Conservation (phyloP, 2,888 invertebrate genomes). For the Coelinius sp. region DNA sequence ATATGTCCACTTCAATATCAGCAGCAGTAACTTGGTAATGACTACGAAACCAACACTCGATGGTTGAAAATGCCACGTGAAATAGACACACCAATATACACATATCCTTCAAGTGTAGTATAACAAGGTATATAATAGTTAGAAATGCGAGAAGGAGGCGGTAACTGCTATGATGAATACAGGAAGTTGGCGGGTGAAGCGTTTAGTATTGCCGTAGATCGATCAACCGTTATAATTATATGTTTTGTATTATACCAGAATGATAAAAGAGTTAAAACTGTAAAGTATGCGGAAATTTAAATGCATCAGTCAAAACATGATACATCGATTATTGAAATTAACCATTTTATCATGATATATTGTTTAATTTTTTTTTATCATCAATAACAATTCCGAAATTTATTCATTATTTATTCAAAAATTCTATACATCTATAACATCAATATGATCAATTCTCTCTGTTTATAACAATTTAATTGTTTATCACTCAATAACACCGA, state of each 20-base stretch:
- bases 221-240: conserved; percentile 37
- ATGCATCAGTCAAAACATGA: not conserved
- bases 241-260: not conserved
- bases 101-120: conserved; percentile 3
- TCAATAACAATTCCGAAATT: too few relatives aligned
- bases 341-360: not conserved
- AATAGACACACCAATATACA: not conserved
- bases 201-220: conserved; percentile 36
- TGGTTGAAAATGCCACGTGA: too few relatives aligned
- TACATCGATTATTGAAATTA: not conserved
- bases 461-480: too few relatives aligned
- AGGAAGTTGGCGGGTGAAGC: conserved; percentile 37
- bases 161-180: conserved; percentile 34
- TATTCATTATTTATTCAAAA: too few relatives aligned
- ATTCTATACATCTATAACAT: too few relatives aligned
- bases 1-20: conserved; percentile 36
- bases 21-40: conserved; percentile 28
- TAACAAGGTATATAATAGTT: conserved; percentile 24
- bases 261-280: not conserved
- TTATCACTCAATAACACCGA: too few relatives aligned
- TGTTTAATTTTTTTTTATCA: too few relatives aligned
- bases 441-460: too few relatives aligned
- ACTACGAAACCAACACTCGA: not conserved
- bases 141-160: conserved; percentile 27
- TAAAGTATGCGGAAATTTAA: not conserved